Evolutionary conservation across 2,888 invertebrate species (phyloP).

Genomic region (Caenorhabditis sp.): DNA sequence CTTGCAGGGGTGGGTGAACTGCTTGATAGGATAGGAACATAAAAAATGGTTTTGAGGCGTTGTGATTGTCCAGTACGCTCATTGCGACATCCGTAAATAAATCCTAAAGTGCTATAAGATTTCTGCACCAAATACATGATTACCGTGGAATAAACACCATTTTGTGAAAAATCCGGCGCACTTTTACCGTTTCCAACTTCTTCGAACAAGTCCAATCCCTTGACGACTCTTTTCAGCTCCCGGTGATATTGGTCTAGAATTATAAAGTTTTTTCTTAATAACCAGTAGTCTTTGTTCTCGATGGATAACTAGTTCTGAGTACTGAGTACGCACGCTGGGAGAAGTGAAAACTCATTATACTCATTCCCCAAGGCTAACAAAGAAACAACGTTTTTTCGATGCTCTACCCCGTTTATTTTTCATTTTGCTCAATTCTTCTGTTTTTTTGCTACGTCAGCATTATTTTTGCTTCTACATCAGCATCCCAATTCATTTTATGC

Average conservation of each 20-base stretch:
- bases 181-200: constrained; percentile 68
- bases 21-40: constrained; percentile 78
- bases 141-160: constrained; percentile 76
- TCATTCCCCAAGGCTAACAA: neutral
- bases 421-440: neutral
- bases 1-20: constrained; percentile 79
- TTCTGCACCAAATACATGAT: neutral
- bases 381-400: neutral
- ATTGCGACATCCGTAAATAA: constrained; percentile 72
- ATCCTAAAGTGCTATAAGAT: constrained; percentile 58
- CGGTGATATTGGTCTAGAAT: constrained; percentile 71
- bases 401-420: neutral
- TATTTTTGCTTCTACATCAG: neutral
- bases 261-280: neutral
- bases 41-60: constrained; percentile 74
- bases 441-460: no score
- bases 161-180: constrained; percentile 69
- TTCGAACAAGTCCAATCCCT: constrained; percentile 75
- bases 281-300: constrained; percentile 6
- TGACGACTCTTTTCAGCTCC: constrained; percentile 63
- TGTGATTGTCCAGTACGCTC: constrained; percentile 64
- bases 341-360: constrained; percentile 18
- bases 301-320: neutral
- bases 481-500: neutral
- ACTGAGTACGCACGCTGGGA: constrained; percentile 7